Percentiles rank a stretch among this genome's conserved stretches.
Evolutionary conservation across 2,888 invertebrate genomes (phyloP).

Genomic region (Malachius bipustulatus): DNA sequence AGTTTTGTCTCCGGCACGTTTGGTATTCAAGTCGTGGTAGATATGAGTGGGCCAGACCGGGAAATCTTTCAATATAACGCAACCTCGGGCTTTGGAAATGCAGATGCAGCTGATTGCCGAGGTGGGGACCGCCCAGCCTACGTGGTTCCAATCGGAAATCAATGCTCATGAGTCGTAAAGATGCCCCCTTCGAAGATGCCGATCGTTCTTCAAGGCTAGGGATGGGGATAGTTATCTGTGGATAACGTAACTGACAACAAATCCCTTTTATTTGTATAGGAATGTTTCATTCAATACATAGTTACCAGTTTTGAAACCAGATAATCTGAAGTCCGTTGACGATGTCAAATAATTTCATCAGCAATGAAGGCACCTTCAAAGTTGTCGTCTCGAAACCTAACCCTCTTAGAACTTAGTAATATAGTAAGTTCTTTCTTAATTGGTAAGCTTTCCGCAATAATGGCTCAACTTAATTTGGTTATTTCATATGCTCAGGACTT

Average conservation of each 20-base stretch:
- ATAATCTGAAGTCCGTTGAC: too few species aligned
- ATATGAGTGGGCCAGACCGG: neutral
- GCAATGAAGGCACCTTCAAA: too few species aligned
- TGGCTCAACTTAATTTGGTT: too few species aligned
- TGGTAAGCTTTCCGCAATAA: too few species aligned
- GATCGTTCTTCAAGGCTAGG: too few species aligned
- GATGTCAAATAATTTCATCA: too few species aligned
- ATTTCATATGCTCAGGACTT: too few species aligned
- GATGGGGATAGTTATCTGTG: neutral
- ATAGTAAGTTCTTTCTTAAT: too few species aligned
- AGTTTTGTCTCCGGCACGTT: slow-evolving; percentile 3
- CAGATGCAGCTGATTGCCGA: slow-evolving; percentile 20
- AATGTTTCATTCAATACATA: too few species aligned
- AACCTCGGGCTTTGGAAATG: slow-evolving; percentile 14
- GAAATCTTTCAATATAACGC: slow-evolving; percentile 3
- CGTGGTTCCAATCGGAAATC: slow-evolving; percentile 17
- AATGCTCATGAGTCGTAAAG: slow-evolving; percentile 18
- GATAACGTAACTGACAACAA: slow-evolving; percentile 1
- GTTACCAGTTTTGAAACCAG: too few species aligned
- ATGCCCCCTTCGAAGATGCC: slow-evolving; percentile 14
- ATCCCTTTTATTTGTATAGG: slow-evolving; percentile 2
- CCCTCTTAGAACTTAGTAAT: too few species aligned
- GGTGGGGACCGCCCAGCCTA: slow-evolving; percentile 11
- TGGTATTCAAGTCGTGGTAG: neutral
- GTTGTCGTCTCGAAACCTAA: too few species aligned